These are phyloP conservation scores for Pseudochirops cupreus DNA, from an alignment of 2,797 vertebrate species.

Conservation along the genomic window DNA sequence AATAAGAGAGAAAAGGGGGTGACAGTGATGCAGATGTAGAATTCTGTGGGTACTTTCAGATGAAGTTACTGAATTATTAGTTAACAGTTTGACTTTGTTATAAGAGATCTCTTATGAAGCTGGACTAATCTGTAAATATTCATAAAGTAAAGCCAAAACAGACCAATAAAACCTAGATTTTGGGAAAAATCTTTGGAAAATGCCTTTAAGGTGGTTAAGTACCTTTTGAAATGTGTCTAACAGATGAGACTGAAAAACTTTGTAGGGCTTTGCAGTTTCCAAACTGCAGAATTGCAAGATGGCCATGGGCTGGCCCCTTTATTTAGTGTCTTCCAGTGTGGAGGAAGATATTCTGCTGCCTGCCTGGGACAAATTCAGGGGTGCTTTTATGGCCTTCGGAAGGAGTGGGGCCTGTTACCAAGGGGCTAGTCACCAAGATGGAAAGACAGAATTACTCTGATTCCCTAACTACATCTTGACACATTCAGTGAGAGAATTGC, in stretches of 20 bases:
- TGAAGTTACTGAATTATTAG: neutral
- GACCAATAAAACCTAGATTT: neutral
- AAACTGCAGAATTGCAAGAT: conserved; percentile 23
- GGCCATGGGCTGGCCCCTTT: neutral
- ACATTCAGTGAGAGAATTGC: conserved; percentile 71
- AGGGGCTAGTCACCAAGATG: conserved; percentile 23
- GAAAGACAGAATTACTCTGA: conserved; percentile 64
- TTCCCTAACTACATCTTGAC: conserved; percentile 68
- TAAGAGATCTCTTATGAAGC: neutral
- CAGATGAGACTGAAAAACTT: conserved; percentile 30
- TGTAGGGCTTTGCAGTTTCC: conserved; percentile 51
- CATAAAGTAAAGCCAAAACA: neutral
- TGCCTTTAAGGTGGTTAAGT: conserved; percentile 44
- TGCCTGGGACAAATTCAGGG: conserved; percentile 59
- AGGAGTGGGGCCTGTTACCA: conserved; percentile 6
- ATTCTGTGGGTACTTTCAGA: neutral
- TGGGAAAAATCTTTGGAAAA: neutral
- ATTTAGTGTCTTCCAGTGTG: neutral
- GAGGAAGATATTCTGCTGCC: conserved; percentile 19
- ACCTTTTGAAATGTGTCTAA: conserved; percentile 50
- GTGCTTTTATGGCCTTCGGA: conserved; percentile 33
- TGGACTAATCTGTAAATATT: neutral
- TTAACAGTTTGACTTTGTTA: neutral
- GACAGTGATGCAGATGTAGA: neutral
- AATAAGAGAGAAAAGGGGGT: neutral